These are phyloP conservation scores for Podarcis siculus DNA, from an alignment of 2,797 vertebrate species.

Conservation along the genomic window DNA sequence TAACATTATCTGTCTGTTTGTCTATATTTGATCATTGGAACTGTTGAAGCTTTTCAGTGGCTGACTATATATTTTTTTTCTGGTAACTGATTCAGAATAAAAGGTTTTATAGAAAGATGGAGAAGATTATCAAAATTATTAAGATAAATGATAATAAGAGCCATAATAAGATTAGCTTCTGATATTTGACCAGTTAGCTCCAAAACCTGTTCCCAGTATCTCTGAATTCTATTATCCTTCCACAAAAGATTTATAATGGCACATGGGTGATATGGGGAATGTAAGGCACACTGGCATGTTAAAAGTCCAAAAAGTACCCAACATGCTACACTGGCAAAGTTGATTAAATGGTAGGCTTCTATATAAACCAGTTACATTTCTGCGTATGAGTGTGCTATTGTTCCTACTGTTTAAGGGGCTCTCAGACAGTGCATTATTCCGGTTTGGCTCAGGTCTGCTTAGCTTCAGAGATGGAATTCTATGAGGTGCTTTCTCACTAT, in stretches of 20 bases:
- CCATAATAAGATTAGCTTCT: background rate
- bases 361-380: background rate
- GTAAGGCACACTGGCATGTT: background rate
- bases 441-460: no score
- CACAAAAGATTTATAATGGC: background rate
- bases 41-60: background rate
- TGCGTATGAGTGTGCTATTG: background rate
- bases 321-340: background rate
- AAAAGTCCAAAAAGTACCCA: background rate
- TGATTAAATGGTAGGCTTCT: background rate
- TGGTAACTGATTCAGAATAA: background rate
- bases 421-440: no score
- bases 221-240: background rate
- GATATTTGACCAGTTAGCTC: background rate
- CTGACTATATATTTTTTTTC: background rate
- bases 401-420: no score
- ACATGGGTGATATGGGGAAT: background rate
- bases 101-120: background rate
- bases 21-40: no score
- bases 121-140: background rate
- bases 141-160: background rate
- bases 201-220: background rate
- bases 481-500: no score
- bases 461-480: no score
- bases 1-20: background rate